Percentiles rank a stretch among this genome's conserved stretches.
Evolutionary conservation across 2,888 invertebrate species (phyloP).

Genomic region (Phytoseiulus persimilis): DNA sequence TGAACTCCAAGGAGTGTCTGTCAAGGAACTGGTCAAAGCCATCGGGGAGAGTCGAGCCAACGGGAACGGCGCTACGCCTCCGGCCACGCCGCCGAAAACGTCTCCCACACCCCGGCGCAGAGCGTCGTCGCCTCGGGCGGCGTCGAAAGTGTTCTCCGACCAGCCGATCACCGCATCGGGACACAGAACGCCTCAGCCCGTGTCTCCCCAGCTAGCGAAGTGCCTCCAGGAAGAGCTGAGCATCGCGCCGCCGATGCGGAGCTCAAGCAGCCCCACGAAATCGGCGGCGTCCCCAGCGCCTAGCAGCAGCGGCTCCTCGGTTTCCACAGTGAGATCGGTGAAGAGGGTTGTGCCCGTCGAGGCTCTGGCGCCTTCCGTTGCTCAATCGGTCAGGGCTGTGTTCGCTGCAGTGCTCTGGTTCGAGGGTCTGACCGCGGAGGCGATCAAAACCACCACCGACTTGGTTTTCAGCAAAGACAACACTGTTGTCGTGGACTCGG

Average conservation of each 20-base stretch:
- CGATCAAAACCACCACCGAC: constrained; percentile 94
- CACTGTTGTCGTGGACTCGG: background rate
- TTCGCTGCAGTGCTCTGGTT: constrained; percentile 96
- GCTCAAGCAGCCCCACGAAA: background rate
- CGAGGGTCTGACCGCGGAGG: constrained; percentile 91
- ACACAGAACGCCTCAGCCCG: constrained; percentile 19
- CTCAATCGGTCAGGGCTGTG: constrained; percentile 81
- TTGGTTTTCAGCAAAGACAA: constrained; percentile 62
- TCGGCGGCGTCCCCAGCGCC: constrained; percentile 23
- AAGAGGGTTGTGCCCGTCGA: constrained; percentile 55
- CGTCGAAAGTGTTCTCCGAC: constrained; percentile 38
- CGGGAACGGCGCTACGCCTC: constrained; percentile 66
- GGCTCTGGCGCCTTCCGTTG: constrained; percentile 82
- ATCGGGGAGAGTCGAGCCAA: constrained; percentile 68
- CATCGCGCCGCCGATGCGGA: background rate
- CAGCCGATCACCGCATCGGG: constrained; percentile 8
- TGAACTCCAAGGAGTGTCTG: constrained; percentile 60
- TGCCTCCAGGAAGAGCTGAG: constrained; percentile 23
- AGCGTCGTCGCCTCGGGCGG: constrained; percentile 46
- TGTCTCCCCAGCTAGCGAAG: constrained; percentile 28
- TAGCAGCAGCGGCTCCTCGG: constrained; percentile 45
- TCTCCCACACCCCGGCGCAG: constrained; percentile 49
- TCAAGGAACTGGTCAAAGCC: constrained; percentile 64
- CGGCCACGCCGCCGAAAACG: constrained; percentile 59
- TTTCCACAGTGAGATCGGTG: constrained; percentile 48